These are phyloP conservation scores for Ctenoplectra terminalis DNA, from an alignment of 1,140 invertebrate species.

Conservation along the genomic window DNA sequence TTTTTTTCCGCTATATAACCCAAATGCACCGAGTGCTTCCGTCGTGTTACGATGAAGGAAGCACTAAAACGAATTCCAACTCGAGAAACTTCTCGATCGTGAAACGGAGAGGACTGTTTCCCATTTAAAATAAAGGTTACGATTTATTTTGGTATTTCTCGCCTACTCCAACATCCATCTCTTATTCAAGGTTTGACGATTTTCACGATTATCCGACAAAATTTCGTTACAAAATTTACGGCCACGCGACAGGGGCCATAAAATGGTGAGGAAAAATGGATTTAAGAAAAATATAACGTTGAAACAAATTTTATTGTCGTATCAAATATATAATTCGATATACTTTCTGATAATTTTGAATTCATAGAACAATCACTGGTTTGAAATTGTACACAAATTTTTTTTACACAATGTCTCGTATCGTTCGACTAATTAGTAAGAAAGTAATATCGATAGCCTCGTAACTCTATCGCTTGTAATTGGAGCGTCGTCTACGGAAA, in stretches of 20 bases:
- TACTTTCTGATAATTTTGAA: not conserved
- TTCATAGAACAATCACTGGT: not conserved
- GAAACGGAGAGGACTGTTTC: not conserved
- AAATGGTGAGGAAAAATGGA: no score
- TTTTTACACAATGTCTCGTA: not conserved
- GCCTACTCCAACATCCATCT: no score
- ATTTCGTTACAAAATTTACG: no score
- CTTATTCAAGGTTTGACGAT: no score
- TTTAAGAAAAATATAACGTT: not conserved
- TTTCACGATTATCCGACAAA: no score
- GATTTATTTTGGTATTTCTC: no score
- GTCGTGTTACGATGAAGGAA: not conserved
- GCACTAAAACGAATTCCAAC: not conserved
- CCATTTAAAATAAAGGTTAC: not conserved
- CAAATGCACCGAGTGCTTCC: constrained; percentile 23
- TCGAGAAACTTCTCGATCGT: not conserved
- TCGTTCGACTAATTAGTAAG: no score
- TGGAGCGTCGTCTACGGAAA: not conserved
- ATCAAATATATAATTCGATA: not conserved
- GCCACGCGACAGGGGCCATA: no score
- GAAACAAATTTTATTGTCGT: not conserved
- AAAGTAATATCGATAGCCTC: not conserved
- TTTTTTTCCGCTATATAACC: constrained; percentile 43
- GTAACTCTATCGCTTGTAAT: constrained; percentile 3
- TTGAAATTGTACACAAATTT: not conserved